These are phyloP conservation scores for Drosophila kanekoi DNA, from an alignment of 2,888 invertebrate species.

Conservation along the genomic window DNA sequence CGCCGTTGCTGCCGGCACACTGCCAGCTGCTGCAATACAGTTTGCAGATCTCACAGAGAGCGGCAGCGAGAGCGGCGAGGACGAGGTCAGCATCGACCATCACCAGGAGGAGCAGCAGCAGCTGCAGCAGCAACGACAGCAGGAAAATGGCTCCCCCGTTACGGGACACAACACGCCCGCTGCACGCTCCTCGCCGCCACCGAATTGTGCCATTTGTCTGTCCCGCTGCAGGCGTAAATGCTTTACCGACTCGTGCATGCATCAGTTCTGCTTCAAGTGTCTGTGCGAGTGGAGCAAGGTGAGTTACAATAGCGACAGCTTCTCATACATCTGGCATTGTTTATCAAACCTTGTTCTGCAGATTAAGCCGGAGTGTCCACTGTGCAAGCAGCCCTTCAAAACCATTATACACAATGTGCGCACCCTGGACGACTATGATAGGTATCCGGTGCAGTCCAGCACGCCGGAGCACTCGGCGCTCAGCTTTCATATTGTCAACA, in stretches of 20 bases:
- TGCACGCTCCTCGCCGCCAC: constrained; percentile 89
- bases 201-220: constrained; percentile 96
- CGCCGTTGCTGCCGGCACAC: constrained; percentile 17
- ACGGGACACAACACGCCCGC: constrained; percentile 25
- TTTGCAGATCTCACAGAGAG: constrained; percentile 74
- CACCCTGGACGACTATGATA: constrained; percentile 94
- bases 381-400: constrained; percentile 96
- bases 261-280: constrained; percentile 97
- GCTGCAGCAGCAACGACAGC: constrained; percentile 2
- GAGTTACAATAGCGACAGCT: constrained; percentile 29
- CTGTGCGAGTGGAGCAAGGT: constrained; percentile 97
- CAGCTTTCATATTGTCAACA: constrained; percentile 60
- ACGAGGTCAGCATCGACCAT: constrained; percentile 49
- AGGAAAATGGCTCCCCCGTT: constrained; percentile 35
- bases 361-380: constrained; percentile 96
- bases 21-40: constrained; percentile 69
- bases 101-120: constrained; percentile 9
- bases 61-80: constrained; percentile 78
- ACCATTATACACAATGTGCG: constrained; percentile 97
- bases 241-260: constrained; percentile 96
- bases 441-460: constrained; percentile 88
- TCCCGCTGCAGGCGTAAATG: constrained; percentile 94
- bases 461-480: constrained; percentile 64
- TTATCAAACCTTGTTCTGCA: constrained; percentile 76
- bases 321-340: background rate